These are phyloP conservation scores for Dipodomys merriami DNA, from an alignment of 2,113 vertebrate genomes.

Conservation along the genomic window DNA sequence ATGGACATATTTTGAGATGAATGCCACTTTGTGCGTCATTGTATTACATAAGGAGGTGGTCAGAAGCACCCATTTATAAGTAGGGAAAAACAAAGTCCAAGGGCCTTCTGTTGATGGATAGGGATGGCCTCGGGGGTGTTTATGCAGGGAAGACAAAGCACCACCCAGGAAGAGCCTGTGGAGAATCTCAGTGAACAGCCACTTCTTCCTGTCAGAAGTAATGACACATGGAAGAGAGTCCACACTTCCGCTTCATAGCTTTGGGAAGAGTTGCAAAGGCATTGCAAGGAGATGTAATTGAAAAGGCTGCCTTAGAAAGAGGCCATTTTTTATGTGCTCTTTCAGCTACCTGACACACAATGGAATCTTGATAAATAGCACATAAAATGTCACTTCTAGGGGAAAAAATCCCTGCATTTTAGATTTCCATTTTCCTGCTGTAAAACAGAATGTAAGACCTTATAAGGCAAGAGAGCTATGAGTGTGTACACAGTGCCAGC, in stretches of 20 bases:
- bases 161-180: not conserved
- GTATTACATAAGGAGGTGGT: not conserved
- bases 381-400: slow-evolving; percentile 65
- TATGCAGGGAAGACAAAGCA: not conserved
- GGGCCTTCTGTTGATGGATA: not conserved
- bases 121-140: not conserved
- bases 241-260: not conserved
- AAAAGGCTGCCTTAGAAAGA: slow-evolving; percentile 60
- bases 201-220: slow-evolving; percentile 5
- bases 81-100: not conserved
- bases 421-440: slow-evolving; percentile 46
- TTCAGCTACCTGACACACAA: slow-evolving; percentile 62
- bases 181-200: not conserved
- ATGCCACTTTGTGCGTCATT: not conserved
- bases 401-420: slow-evolving; percentile 49
- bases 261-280: slow-evolving; percentile 43
- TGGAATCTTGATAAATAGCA: slow-evolving; percentile 70
- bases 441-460: slow-evolving; percentile 39
- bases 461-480: slow-evolving; percentile 14
- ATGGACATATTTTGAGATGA: slow-evolving; percentile 25
- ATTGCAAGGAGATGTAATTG: slow-evolving; percentile 49
- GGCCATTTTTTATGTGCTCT: slow-evolving; percentile 59
- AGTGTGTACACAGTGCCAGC: not conserved
- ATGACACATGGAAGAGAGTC: slow-evolving; percentile 17
- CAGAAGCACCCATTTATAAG: slow-evolving; percentile 20